These are phyloP conservation scores for Tauraco hartlaubi DNA, from an alignment of 2,797 vertebrate genomes.

Conservation along the genomic window DNA sequence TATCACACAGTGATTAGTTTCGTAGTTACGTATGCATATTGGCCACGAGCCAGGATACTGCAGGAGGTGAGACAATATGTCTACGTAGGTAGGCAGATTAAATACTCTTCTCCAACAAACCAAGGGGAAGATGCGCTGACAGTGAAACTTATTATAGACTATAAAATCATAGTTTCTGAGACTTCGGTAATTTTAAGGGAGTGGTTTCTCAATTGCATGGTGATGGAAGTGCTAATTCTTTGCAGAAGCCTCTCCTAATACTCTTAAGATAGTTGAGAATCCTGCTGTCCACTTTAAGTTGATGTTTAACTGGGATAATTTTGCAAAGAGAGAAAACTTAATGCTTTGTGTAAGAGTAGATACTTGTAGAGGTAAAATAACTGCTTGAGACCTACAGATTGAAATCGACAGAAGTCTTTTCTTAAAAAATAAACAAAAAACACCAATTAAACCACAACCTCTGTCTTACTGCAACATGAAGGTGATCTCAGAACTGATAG, in stretches of 20 bases:
- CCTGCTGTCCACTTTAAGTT: neutral
- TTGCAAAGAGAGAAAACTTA: neutral
- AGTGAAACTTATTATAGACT: neutral
- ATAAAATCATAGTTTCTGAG: neutral
- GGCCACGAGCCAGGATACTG: neutral
- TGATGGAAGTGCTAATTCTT: neutral
- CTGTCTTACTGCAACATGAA: neutral
- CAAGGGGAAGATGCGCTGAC: neutral
- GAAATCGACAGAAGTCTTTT: neutral
- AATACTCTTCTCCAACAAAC: neutral
- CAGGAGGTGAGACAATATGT: neutral
- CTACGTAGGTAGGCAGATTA: neutral
- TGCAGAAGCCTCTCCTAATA: neutral
- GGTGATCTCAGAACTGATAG: neutral
- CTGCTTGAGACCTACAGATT: neutral
- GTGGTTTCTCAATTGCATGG: neutral
- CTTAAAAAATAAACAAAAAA: neutral
- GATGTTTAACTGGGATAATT: neutral
- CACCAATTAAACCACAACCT: neutral
- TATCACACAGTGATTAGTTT: neutral
- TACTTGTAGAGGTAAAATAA: neutral
- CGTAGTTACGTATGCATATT: accelerated
- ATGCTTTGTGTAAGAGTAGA: neutral
- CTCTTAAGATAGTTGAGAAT: neutral
- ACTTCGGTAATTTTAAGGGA: neutral